A percentile compares a stretch with the other conserved stretches of the same genome.
Conservation (phyloP, 1,140 invertebrate species). For the Tetranychus urticae region DNA sequence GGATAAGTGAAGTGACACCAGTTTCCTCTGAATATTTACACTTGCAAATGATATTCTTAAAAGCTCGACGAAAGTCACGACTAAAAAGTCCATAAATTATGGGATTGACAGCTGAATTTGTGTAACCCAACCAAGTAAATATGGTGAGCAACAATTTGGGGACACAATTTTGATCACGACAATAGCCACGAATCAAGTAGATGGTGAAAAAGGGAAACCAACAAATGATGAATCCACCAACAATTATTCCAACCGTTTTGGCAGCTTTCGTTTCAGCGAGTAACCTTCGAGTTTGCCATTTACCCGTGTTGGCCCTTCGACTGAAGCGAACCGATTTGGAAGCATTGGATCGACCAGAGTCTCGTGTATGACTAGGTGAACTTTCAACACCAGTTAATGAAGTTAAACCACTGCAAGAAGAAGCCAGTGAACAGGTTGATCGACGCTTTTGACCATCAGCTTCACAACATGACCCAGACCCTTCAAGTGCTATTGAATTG, state of each 20-base stretch:
- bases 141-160: slow-evolving; percentile 58
- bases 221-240: slow-evolving; percentile 73
- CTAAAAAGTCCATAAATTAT: slow-evolving; percentile 62
- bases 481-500: background rate
- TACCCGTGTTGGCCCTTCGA: slow-evolving; percentile 62
- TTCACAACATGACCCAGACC: too few species aligned
- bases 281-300: slow-evolving; percentile 57
- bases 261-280: slow-evolving; percentile 78
- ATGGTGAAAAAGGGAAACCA: slow-evolving; percentile 84
- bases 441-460: background rate
- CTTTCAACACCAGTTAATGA: too few species aligned
- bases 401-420: background rate
- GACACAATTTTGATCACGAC: slow-evolving; percentile 37
- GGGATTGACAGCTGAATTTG: slow-evolving; percentile 46
- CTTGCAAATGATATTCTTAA: slow-evolving; percentile 66
- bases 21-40: slow-evolving; percentile 24
- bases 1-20: slow-evolving; percentile 15
- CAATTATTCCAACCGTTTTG: slow-evolving; percentile 76
- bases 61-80: slow-evolving; percentile 71
- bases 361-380: background rate
- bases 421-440: background rate
- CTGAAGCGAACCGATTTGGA: slow-evolving; percentile 32
- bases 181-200: slow-evolving; percentile 63
- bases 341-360: background rate
- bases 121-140: slow-evolving; percentile 89